Conservation (phyloP, 2,797 vertebrate species). For the Vireo griseus region DNA sequence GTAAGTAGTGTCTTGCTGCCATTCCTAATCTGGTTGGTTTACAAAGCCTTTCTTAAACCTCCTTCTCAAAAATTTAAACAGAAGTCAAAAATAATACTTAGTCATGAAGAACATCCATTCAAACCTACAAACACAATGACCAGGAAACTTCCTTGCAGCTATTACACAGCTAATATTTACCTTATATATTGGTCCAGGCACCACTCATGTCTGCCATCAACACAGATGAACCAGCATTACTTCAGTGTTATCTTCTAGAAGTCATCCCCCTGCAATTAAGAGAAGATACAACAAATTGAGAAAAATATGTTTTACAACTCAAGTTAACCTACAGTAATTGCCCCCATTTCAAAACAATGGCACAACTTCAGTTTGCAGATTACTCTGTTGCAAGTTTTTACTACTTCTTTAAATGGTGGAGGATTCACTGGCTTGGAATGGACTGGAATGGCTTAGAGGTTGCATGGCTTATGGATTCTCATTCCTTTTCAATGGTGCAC, state of each 20-base stretch:
- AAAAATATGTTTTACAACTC: background rate
- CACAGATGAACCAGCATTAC: background rate
- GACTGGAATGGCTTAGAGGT: constrained; percentile 77
- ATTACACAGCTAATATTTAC: background rate
- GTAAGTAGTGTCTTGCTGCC: background rate
- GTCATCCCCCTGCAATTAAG: constrained; percentile 72
- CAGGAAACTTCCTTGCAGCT: background rate
- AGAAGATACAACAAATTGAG: constrained; percentile 1
- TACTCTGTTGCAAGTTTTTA: constrained; percentile 63
- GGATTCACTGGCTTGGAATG: constrained; percentile 75
- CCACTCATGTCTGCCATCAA: background rate
- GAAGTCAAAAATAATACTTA: background rate
- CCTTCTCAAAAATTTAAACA: background rate
- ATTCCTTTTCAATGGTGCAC: constrained; percentile 77
- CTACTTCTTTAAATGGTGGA: constrained; percentile 70
- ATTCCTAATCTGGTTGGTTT: background rate
- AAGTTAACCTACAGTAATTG: background rate
- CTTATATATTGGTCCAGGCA: background rate
- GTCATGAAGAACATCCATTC: accelerated
- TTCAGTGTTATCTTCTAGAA: constrained; percentile 45
- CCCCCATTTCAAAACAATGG: constrained; percentile 22
- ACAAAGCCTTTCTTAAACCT: background rate
- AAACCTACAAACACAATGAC: background rate
- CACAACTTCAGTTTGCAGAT: constrained; percentile 64
- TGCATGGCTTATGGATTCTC: constrained; percentile 79